Base-by-base conservation (phyloP, 2,113 vertebrate genomes). In the Neofelis nebulosa region DNA sequence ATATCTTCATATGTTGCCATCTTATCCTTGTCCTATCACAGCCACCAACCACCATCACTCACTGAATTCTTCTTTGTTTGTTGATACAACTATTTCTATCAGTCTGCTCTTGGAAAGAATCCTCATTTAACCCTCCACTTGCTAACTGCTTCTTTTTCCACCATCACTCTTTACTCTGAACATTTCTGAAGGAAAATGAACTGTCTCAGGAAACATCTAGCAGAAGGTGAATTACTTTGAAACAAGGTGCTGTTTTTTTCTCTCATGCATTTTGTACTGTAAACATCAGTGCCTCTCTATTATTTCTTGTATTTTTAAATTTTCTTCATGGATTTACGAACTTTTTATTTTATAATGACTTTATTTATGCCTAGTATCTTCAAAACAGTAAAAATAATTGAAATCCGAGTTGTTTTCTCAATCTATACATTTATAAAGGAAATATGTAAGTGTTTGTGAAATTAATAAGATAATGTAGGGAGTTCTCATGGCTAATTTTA, bases 111-210 rank as follows among this genome's bases (percentile, higher is more conserved):
- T 80, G 50, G 48, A 83, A 91, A 91, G 21, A 84, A 90, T 66
- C 38, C 45, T 91, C 74, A 69, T 92, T 69, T 84, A 95, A 88
- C 41, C 13, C 15, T 1, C 81, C 27, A 19, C 50, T 87, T 83
- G 65, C 52, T 81, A 83, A 89, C 80, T 57, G 41, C 48, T 91
- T 52, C 63, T 82, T 92, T 66, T 69, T 41, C 57, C 27, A 52
- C 16, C 15, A 57, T 87, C 74, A 45, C 21, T 96, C 52, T 97
- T 96, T 33, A 18, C 48, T 76, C 11, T 52, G 76, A 81, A 65
- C 7, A 52, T 65, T 90, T 73, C 76, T 90, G 57, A 73, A 95
- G 18, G 48, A 97, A 97, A 97, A 88, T 94, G 36, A 84, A 93
- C n/a, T 91, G 36, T 69, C 0, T 85, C 55, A 74, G 33, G 84